Percentiles rank a stretch among this genome's conserved stretches.
These are phyloP conservation scores for Congeria kusceri DNA, from an alignment of 2,888 invertebrate species.

Conservation along the genomic window DNA sequence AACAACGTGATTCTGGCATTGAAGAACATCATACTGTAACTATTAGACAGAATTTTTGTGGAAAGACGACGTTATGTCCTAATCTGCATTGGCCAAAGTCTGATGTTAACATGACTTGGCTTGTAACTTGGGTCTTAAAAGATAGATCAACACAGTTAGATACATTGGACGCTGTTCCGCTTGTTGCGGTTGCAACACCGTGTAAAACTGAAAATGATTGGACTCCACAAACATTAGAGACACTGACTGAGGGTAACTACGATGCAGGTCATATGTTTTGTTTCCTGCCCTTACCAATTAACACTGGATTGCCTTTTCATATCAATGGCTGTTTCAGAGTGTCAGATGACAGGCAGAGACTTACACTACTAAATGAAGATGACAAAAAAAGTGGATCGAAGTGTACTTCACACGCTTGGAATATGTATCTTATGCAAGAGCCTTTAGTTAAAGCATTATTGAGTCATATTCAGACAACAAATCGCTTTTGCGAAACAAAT, in stretches of 20 bases:
- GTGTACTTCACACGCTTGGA: no score
- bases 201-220: not conserved
- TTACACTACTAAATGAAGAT: slow-evolving; percentile 72
- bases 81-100: not conserved
- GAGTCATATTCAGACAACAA: no score
- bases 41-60: not conserved
- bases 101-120: not conserved
- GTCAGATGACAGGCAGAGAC: slow-evolving; percentile 72
- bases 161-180: slow-evolving; percentile 52
- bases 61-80: not conserved
- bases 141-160: slow-evolving; percentile 3
- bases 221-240: no score
- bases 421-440: no score
- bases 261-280: slow-evolving; percentile 55
- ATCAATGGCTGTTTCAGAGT: slow-evolving; percentile 65
- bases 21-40: no score
- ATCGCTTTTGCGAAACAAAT: no score
- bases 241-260: slow-evolving; percentile 7
- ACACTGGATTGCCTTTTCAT: slow-evolving; percentile 77
- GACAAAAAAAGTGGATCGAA: slow-evolving; percentile 62
- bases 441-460: no score
- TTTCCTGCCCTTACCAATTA: slow-evolving; percentile 78
- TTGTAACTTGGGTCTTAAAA: not conserved
- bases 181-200: slow-evolving; percentile 62
- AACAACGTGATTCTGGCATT: no score